A percentile compares a stretch with the other conserved stretches of the same genome.
Evolutionary conservation across 1,140 invertebrate species (phyloP).

Genomic region (Caenorhabditis briggsae): DNA sequence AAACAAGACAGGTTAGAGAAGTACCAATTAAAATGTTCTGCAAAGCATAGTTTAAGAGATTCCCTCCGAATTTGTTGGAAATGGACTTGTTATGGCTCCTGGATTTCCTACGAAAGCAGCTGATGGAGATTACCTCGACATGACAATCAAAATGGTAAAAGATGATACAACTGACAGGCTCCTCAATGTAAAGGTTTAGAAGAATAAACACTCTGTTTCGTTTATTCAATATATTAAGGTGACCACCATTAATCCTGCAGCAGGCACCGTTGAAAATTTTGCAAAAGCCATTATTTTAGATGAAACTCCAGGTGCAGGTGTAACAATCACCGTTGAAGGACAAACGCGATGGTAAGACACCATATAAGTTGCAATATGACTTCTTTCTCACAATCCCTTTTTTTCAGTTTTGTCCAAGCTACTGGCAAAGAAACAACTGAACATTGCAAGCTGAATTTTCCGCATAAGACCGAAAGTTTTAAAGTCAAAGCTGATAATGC

Average conservation of each 20-base stretch:
- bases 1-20: background rate
- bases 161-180: background rate
- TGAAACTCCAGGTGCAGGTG: no score
- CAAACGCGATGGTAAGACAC: no score
- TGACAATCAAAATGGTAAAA: background rate
- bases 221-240: no score
- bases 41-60: background rate
- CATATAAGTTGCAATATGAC: no score
- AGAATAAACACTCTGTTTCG: no score
- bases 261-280: no score
- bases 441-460: background rate
- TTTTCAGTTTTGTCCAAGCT: no score
- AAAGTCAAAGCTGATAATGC: background rate
- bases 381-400: no score
- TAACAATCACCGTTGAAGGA: no score
- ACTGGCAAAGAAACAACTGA: background rate
- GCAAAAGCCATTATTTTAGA: no score
- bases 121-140: background rate
- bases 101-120: background rate
- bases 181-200: background rate
- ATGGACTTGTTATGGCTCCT: background rate
- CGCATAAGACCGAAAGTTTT: background rate
- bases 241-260: no score
- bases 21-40: no score
- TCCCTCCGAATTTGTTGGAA: background rate